These are phyloP conservation scores for Habroteleia sp. DNA, from an alignment of 2,888 invertebrate species.

Conservation along the genomic window DNA sequence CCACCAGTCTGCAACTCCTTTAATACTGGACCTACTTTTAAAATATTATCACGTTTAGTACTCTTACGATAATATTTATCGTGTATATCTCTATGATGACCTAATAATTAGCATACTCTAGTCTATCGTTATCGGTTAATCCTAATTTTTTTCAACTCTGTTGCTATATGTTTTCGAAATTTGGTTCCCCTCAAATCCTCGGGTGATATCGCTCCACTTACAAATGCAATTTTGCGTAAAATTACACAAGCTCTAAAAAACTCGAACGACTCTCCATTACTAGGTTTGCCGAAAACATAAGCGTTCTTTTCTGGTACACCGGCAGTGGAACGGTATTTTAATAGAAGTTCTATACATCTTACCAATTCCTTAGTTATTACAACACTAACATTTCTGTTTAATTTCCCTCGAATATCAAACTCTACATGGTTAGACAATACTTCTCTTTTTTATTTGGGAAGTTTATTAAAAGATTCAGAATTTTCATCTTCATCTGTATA, in stretches of 20 bases:
- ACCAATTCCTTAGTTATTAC: constrained; percentile 1
- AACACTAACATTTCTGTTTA: constrained; percentile 12
- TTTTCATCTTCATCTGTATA: not conserved
- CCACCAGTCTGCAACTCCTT: too few relatives aligned
- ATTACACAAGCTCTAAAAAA: not conserved
- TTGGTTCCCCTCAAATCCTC: not conserved
- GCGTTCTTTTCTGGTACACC: constrained; percentile 9
- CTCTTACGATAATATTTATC: not conserved
- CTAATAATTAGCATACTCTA: not conserved
- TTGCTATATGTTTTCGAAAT: constrained; percentile 4
- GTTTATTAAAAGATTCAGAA: not conserved
- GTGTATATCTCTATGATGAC: not conserved
- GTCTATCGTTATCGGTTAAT: not conserved
- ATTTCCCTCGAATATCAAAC: constrained; percentile 23
- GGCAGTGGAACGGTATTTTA: constrained; percentile 7
- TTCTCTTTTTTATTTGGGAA: not conserved
- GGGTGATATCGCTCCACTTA: constrained; percentile 3
- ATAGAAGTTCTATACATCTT: constrained; percentile 7
- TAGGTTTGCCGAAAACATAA: constrained; percentile 18
- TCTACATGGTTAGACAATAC: not conserved
- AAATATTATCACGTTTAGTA: not conserved
- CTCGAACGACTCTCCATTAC: not conserved
- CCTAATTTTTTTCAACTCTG: not conserved
- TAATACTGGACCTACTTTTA: not conserved
- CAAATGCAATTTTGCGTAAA: not conserved